Base-by-base conservation (phyloP, 2,113 vertebrate genomes). In the Hippocampus mohnikei region DNA sequence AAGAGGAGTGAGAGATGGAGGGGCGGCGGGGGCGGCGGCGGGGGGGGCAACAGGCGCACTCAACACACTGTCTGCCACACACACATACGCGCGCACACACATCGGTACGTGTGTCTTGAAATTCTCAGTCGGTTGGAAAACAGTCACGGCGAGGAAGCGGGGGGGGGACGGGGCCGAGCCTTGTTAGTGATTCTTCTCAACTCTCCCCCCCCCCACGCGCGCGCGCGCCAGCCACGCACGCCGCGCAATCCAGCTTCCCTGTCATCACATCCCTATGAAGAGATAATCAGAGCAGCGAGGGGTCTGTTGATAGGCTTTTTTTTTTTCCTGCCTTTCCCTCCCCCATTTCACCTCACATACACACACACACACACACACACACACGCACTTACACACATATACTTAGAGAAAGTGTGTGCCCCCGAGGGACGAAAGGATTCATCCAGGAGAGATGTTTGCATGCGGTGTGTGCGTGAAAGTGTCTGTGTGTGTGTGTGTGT, bases 361-460 rank as follows among this genome's bases (percentile, higher is more conserved):
- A 59, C 68, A 69, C 73, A 64, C 46, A 15, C 41, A 64, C 46
- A 27, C 40, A 63, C 65, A 40, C 68, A 66, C 73, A 15, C 46
- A 63, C 44, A 27, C 40, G 55, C 68, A 61, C 41, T 61, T 46
- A 37, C 40, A 59, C 78, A 82, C 81, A 84, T 83, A 84, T 88
- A 90, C 89, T 92, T 89, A 80, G 88, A 86, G 88, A 88, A 88
- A 87, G 88, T 88, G 87, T 84, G 76, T 83, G 83, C 87, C 84
- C 89, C 89, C 79, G 59, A 87, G 89, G 89, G 89, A 88, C 74
- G 56, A 71, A 80, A 77, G 82, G 84, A 86, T 84, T 85, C 89
- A 87, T 88, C 87, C 88, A 88, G 85, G 80, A 87, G 85, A 87
- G 81, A 82, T 80, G 78, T 42, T 70, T 72, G 70, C 79, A 76